A percentile compares a stretch with the other conserved stretches of the same genome.
phyloP scores from a whole-genome alignment of 2,888 invertebrate species.

The Meganola albula region DNA sequence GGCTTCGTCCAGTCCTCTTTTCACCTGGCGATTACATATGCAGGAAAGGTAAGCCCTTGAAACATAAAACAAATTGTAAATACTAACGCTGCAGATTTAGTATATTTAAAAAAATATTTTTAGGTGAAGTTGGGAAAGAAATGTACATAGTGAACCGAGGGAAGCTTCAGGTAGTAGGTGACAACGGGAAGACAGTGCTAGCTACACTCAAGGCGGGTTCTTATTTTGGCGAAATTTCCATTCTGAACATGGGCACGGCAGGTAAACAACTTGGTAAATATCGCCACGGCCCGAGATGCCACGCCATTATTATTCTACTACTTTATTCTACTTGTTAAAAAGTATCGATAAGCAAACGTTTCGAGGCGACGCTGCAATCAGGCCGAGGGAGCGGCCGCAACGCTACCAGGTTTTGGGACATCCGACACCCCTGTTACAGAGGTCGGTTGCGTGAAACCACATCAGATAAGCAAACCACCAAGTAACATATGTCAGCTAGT shows the following conservation, averaged over 20 bases:
- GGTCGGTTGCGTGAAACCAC: conserved; percentile 22
- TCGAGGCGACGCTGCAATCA: conserved; percentile 76
- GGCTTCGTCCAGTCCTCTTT: conserved; percentile 96
- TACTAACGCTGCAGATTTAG: too few relatives aligned
- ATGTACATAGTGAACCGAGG: conserved; percentile 99
- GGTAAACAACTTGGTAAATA: conserved; percentile 98
- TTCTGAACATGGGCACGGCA: conserved; percentile 99
- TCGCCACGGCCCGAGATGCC: conserved; percentile 80
- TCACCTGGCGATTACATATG: conserved; percentile 99
- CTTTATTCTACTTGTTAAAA: conserved; percentile 59
- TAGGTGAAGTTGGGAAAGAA: conserved; percentile 99
- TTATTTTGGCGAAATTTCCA: conserved; percentile 99
- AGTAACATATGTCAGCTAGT: background rate
- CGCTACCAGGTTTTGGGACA: conserved; percentile 72
- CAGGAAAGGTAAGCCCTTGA: conserved; percentile 97
- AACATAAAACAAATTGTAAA: too few relatives aligned
- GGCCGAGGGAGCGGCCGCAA: conserved; percentile 74
- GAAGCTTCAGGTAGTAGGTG: conserved; percentile 94
- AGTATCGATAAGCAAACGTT: conserved; percentile 71
- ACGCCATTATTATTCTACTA: conserved; percentile 73
- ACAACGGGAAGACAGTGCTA: conserved; percentile 96
- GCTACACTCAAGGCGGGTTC: conserved; percentile 98
- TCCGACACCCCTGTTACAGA: conserved; percentile 49
- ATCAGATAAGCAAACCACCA: background rate
- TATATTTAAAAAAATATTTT: too few relatives aligned